These are phyloP conservation scores for Lethrus apterus DNA, from an alignment of 1,140 invertebrate species.

Conservation along the genomic window DNA sequence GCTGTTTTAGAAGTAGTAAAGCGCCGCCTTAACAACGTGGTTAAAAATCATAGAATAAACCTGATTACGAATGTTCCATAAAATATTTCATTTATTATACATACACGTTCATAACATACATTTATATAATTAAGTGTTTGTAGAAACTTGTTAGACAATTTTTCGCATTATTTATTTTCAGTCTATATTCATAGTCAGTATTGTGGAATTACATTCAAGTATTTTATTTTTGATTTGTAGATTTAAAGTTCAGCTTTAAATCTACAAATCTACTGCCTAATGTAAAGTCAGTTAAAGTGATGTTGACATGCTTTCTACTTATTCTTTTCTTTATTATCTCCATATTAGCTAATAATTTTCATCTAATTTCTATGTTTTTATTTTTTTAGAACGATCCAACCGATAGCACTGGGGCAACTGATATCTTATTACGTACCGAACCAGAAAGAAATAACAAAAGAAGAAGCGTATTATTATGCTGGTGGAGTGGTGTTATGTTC, in stretches of 20 bases:
- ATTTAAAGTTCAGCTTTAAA: background rate
- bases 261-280: too few species aligned
- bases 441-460: slow-evolving; percentile 36
- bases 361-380: background rate
- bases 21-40: too few species aligned
- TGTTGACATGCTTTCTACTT: too few species aligned
- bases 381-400: slow-evolving; percentile 34
- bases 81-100: too few species aligned
- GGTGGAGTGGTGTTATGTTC: slow-evolving; percentile 62
- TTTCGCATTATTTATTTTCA: background rate
- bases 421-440: slow-evolving; percentile 31
- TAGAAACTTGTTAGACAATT: background rate
- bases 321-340: slow-evolving; percentile 36
- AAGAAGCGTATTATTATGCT: slow-evolving; percentile 59
- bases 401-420: slow-evolving; percentile 32
- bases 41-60: too few species aligned
- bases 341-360: slow-evolving; percentile 26
- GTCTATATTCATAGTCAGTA: too few species aligned
- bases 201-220: background rate
- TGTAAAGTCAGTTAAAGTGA: too few species aligned
- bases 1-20: too few species aligned
- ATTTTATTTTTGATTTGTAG: background rate
- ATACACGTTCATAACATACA: too few species aligned
- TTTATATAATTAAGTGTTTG: too few species aligned
- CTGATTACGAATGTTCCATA: too few species aligned